Evolutionary conservation across 2,797 vertebrate species (phyloP).

Genomic region (Xiphophorus birchmanni): DNA sequence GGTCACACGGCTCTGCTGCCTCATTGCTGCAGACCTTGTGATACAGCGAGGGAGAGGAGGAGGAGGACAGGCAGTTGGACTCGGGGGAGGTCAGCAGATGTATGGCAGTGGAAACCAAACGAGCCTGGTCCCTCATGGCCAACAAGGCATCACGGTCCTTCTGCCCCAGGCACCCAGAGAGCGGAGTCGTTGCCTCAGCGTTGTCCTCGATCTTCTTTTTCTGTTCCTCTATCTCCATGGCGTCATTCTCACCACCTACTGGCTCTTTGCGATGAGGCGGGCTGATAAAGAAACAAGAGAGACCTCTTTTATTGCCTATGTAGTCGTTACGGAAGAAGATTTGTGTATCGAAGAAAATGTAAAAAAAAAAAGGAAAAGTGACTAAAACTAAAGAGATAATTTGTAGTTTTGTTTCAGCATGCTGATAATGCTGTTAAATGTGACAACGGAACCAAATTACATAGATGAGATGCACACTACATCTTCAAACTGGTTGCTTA

Average conservation of each 20-base stretch:
- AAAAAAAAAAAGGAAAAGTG: not conserved
- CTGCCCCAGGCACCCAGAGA: conserved; percentile 77
- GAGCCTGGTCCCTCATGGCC: conserved; percentile 90
- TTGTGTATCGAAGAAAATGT: not conserved
- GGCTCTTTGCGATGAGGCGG: conserved; percentile 78
- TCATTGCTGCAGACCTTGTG: conserved; percentile 87
- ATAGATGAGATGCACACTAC: not conserved
- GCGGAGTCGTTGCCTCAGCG: conserved; percentile 35
- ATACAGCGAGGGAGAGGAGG: conserved; percentile 72
- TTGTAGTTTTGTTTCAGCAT: not conserved
- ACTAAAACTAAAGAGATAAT: not conserved
- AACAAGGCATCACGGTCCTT: conserved; percentile 89
- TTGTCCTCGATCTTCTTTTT: conserved; percentile 68
- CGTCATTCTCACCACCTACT: conserved; percentile 77
- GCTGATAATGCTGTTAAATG: not conserved
- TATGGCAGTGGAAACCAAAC: conserved; percentile 91
- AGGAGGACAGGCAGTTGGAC: conserved; percentile 85
- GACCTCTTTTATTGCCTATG: not conserved
- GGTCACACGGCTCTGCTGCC: conserved; percentile 80
- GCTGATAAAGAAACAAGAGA: conserved; percentile 45
- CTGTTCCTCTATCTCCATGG: conserved; percentile 74
- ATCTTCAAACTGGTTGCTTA: not conserved
- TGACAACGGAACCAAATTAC: not conserved
- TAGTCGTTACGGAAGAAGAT: not conserved
- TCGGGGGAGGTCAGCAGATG: conserved; percentile 89